These are phyloP conservation scores for Eupeodes luniger DNA, from an alignment of 2,888 invertebrate genomes.

Conservation along the genomic window DNA sequence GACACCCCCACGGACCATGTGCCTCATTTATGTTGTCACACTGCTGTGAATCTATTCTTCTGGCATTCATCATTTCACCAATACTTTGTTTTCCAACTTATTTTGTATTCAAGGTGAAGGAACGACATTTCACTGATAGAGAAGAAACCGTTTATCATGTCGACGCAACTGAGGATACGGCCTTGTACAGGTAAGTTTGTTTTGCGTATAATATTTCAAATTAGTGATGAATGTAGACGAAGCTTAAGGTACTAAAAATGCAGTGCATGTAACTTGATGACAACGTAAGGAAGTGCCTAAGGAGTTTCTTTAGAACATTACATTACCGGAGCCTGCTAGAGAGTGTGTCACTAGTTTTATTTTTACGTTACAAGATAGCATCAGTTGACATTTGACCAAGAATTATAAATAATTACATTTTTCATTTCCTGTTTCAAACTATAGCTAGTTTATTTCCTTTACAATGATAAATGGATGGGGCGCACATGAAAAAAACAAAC, in stretches of 20 bases:
- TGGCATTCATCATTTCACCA: conserved; percentile 91
- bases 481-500: not conserved
- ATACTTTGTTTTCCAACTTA: conserved; percentile 94
- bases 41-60: conserved; percentile 90
- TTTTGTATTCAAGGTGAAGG: conserved; percentile 87
- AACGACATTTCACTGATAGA: conserved; percentile 81
- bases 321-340: too few relatives aligned
- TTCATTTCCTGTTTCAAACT: not conserved
- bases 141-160: conserved; percentile 81
- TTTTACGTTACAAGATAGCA: not conserved
- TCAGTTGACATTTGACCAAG: not conserved
- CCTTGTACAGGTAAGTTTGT: conserved; percentile 82
- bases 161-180: conserved; percentile 81
- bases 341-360: not conserved
- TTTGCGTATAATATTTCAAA: not conserved
- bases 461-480: conserved; percentile 6
- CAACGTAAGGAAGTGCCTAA: not conserved
- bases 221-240: not conserved
- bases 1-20: conserved; percentile 91
- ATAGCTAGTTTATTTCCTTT: not conserved
- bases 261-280: not conserved
- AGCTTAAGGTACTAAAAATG: not conserved
- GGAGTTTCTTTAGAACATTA: not conserved
- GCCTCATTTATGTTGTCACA: conserved; percentile 90
- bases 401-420: conserved; percentile 36